phyloP scores from a whole-genome alignment of 2,888 invertebrate genomes.

The Eupeodes latifasciatus region DNA sequence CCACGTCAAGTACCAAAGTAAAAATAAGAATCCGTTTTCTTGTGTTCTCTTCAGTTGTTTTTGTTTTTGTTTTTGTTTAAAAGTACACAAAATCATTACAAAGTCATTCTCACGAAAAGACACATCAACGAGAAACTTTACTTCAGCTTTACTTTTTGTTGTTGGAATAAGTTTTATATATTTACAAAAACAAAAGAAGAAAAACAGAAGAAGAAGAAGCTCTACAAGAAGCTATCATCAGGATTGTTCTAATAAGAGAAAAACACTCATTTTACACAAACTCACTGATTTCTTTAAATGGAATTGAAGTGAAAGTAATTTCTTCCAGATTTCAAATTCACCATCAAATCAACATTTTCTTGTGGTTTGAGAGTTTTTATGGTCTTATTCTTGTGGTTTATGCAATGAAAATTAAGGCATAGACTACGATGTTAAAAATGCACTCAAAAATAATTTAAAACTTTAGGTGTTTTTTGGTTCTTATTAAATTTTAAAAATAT shows the following conservation, averaged over 20 bases:
- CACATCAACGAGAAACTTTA: slow-evolving; percentile 59
- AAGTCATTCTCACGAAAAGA: not conserved
- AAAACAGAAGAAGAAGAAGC: not conserved
- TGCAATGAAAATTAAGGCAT: slow-evolving; percentile 6
- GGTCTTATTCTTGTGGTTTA: slow-evolving; percentile 9
- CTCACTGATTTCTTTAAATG: slow-evolving; percentile 35
- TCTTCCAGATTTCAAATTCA: slow-evolving; percentile 36
- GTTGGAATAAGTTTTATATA: slow-evolving; percentile 33
- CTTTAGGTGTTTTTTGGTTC: no score
- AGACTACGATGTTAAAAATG: not conserved
- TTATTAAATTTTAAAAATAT: no score
- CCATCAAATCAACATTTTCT: slow-evolving; percentile 6
- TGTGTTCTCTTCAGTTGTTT: no score
- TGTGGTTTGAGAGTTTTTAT: slow-evolving; percentile 1
- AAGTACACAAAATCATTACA: slow-evolving; percentile 16
- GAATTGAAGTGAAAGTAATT: slow-evolving; percentile 47
- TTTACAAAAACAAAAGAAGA: not conserved
- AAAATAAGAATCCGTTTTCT: slow-evolving; percentile 17
- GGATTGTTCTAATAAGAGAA: not conserved
- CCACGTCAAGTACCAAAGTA: slow-evolving; percentile 54
- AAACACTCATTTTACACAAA: not conserved
- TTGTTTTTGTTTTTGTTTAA: slow-evolving; percentile 13
- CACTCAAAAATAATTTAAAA: slow-evolving; percentile 36
- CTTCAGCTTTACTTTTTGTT: not conserved
- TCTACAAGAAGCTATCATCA: not conserved